phyloP scores from a whole-genome alignment of 2,113 vertebrate species.

The Syrmaticus mikado region DNA sequence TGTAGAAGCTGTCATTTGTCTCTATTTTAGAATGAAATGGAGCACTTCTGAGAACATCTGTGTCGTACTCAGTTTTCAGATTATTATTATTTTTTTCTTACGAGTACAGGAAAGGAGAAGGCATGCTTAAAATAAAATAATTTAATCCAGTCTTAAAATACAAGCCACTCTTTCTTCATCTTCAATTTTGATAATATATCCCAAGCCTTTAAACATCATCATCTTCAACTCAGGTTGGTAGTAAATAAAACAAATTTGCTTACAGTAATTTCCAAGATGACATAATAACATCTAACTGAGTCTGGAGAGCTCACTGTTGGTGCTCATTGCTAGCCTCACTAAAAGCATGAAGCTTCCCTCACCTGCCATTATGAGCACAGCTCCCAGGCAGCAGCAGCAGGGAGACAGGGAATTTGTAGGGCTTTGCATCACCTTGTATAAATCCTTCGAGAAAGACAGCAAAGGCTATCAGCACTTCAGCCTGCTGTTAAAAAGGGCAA shows the following conservation, averaged over 20 bases:
- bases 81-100: background rate
- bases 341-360: background rate
- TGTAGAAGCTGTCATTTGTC: background rate
- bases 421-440: background rate
- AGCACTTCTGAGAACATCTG: background rate
- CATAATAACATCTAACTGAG: background rate
- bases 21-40: background rate
- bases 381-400: too few relatives aligned
- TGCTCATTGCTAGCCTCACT: background rate
- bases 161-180: background rate
- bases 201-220: background rate
- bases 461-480: background rate
- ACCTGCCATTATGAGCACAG: background rate
- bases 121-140: background rate
- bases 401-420: background rate
- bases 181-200: background rate
- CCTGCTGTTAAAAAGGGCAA: background rate
- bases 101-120: background rate
- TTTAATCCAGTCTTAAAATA: background rate
- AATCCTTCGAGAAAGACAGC: background rate
- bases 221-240: background rate
- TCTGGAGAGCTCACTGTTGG: background rate
- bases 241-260: background rate
- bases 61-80: background rate
- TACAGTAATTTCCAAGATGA: background rate